A percentile compares a stretch with the other conserved stretches of the same genome.
Conservation (phyloP, 1,140 invertebrate species). For the Bombus sibiricus region DNA sequence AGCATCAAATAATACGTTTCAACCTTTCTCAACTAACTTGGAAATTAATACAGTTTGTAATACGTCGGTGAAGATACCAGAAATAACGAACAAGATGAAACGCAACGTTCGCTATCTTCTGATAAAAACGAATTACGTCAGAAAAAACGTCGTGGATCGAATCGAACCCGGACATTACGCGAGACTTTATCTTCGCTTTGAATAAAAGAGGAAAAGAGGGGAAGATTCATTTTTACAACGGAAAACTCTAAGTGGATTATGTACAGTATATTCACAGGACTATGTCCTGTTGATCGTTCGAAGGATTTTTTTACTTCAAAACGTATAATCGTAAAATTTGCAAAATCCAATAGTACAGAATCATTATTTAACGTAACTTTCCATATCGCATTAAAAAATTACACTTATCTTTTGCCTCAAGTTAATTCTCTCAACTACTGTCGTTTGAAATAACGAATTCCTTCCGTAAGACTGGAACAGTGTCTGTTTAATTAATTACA, state of each 20-base stretch:
- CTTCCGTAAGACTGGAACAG: not conserved
- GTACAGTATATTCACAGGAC: no score
- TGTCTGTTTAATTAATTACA: conserved; percentile 6
- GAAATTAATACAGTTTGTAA: not conserved
- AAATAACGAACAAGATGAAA: not conserved
- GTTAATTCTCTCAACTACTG: not conserved
- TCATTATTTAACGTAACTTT: not conserved
- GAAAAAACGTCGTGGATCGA: not conserved
- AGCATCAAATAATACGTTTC: conserved; percentile 18
- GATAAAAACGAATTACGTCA: not conserved
- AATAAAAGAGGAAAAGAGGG: not conserved
- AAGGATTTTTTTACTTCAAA: not conserved
- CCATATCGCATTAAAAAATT: not conserved
- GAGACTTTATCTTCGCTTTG: not conserved
- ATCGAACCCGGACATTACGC: not conserved
- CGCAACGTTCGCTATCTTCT: not conserved
- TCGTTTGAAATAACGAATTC: not conserved
- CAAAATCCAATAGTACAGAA: not conserved
- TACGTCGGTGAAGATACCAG: not conserved
- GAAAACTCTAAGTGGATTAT: no score
- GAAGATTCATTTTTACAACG: not conserved
- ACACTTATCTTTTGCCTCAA: not conserved
- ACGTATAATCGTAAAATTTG: no score
- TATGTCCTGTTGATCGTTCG: not conserved
- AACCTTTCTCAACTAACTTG: not conserved